Evolutionary conservation across 2,113 vertebrate species (phyloP).

Genomic region (Aptenodytes patagonicus): DNA sequence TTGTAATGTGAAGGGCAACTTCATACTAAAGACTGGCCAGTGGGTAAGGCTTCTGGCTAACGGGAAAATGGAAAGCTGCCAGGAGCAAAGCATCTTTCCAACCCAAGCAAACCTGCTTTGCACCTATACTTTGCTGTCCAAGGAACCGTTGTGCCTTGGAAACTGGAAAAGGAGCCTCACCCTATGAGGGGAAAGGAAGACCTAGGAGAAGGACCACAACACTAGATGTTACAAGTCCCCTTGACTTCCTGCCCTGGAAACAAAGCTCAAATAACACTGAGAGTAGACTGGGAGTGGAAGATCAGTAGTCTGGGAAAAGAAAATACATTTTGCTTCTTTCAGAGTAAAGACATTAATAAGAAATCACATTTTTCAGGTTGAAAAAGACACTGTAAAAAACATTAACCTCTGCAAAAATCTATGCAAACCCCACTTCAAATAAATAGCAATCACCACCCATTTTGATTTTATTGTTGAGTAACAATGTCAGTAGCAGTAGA

Average conservation of each 20-base stretch:
- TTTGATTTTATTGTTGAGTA: not conserved
- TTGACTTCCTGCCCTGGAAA: not conserved
- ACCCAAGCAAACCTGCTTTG: not conserved
- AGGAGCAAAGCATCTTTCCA: not conserved
- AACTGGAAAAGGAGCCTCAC: not conserved
- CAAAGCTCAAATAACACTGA: not conserved
- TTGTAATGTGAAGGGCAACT: not conserved
- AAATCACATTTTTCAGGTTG: not conserved
- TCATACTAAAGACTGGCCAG: not conserved
- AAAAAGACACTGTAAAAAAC: not conserved
- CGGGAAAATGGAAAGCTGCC: not conserved
- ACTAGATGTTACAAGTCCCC: not conserved
- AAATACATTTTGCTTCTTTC: not conserved
- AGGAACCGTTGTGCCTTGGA: not conserved
- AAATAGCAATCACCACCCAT: not conserved
- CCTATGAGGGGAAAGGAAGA: not conserved
- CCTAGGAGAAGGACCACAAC: not conserved
- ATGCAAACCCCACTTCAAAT: not conserved
- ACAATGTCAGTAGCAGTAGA: not conserved
- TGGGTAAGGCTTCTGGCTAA: not conserved
- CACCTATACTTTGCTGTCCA: not conserved
- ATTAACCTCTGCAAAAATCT: not conserved
- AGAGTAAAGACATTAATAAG: not conserved
- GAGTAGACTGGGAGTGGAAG: not conserved
- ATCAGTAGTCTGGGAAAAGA: not conserved